Evolutionary conservation across 92 coral and sea anemone genomes (phyloP).

Genomic region (Palythoa grandiflora): DNA sequence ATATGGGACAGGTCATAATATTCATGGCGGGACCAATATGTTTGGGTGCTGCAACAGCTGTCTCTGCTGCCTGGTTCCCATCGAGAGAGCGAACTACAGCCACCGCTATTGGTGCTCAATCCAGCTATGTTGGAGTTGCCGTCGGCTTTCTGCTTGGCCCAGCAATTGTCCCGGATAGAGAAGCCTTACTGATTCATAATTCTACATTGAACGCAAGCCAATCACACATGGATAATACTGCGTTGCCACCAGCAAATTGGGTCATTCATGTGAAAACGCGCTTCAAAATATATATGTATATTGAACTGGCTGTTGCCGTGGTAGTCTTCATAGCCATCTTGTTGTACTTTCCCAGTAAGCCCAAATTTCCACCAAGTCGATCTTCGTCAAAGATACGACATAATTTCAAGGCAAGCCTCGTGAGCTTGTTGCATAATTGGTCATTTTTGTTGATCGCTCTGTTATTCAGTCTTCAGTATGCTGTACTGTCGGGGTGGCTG

Average conservation of each 20-base stretch:
- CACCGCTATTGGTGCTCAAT: slow-evolving; percentile 26
- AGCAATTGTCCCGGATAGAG: background rate
- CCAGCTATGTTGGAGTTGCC: slow-evolving; percentile 31
- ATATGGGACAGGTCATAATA: slow-evolving; percentile 27
- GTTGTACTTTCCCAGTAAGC: slow-evolving; percentile 78
- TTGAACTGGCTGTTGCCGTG: slow-evolving; percentile 42
- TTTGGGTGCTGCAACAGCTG: slow-evolving; percentile 32
- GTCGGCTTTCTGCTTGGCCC: slow-evolving; percentile 32
- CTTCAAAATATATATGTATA: slow-evolving; percentile 44
- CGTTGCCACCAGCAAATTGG: background rate
- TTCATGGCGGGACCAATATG: slow-evolving; percentile 44
- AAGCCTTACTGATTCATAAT: background rate
- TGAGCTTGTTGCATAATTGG: background rate
- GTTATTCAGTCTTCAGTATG: slow-evolving; percentile 22
- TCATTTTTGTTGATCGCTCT: slow-evolving; percentile 33
- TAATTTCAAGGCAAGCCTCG: slow-evolving; percentile 19
- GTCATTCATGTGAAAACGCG: background rate
- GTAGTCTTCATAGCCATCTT: slow-evolving; percentile 38
- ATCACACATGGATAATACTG: background rate
- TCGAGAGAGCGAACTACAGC: slow-evolving; percentile 32
- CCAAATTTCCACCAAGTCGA: slow-evolving; percentile 76
- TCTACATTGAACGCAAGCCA: background rate
- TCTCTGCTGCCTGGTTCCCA: slow-evolving; percentile 35
- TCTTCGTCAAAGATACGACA: slow-evolving; percentile 55
- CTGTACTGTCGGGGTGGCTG: slow-evolving; percentile 34